Conservation (phyloP, 1,140 invertebrate species). For the Megathymus violae region DNA sequence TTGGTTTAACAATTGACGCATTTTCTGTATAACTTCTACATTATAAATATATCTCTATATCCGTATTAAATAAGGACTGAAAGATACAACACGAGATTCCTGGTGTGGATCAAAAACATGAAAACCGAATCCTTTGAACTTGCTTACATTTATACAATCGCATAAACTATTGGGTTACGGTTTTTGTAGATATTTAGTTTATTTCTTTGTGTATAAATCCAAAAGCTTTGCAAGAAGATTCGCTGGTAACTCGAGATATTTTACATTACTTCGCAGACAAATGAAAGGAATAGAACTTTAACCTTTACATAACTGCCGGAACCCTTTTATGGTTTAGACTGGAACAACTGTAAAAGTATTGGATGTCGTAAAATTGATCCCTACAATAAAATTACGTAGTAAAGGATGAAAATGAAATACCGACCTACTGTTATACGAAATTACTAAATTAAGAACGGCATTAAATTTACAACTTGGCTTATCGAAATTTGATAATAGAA, state of each 20-base stretch:
- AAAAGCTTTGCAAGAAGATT: not conserved
- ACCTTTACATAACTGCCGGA: slow-evolving; percentile 32
- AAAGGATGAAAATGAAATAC: slow-evolving; percentile 64
- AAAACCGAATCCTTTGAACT: too few species aligned
- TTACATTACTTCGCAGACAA: slow-evolving; percentile 42
- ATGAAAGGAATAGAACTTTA: slow-evolving; percentile 45
- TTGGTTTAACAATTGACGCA: too few species aligned
- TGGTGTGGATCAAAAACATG: too few species aligned
- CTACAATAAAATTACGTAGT: slow-evolving; percentile 61
- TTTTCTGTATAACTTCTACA: too few species aligned
- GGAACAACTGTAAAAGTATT: slow-evolving; percentile 64
- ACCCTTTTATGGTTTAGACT: slow-evolving; percentile 61
- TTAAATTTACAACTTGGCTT: slow-evolving; percentile 16
- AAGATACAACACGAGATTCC: too few species aligned
- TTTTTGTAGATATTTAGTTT: too few species aligned
- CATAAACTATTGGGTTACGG: too few species aligned
- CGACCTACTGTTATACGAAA: slow-evolving; percentile 46
- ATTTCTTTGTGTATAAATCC: too few species aligned
- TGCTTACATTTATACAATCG: too few species aligned
- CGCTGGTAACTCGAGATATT: slow-evolving; percentile 21
- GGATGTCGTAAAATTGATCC: slow-evolving; percentile 66
- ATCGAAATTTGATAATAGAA: slow-evolving; percentile 6
- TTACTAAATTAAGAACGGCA: slow-evolving; percentile 47
- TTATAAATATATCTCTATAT: too few species aligned
- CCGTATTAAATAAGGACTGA: too few species aligned